Evolutionary conservation across 2,888 invertebrate genomes (phyloP), one percentile per base, ranked within the genome.

Genomic region (Griposia aprilina): DNA sequence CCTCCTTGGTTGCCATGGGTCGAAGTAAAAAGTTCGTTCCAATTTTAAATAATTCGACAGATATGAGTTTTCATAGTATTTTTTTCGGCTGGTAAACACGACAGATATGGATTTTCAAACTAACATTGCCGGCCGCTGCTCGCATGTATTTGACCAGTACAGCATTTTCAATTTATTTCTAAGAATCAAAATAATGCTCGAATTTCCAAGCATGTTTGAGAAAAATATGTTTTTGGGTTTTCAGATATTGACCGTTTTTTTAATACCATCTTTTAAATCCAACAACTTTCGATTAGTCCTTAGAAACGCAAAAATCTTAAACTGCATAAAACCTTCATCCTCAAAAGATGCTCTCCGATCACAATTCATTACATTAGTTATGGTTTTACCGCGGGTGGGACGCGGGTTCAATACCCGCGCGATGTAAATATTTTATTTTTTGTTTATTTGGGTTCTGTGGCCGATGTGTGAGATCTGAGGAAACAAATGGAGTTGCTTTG

Each of bases 391-490:
- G 76, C 76, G 82, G 65, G 26, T 23, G 72, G 69, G 74, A 57
- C 69, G 67, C 57, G 82, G 72, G 87, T 87, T 88, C 87, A 77
- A 74, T 77, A 88, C 78, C 87, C 89, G 82, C 15, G 23, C 67
- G 74, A 11, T 78, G 76, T 41, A n/a, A 60, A 69, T 69, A 59
- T 86, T 83, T 82, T 67, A 55, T 79, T 85, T 73, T 77, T 73
- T 77, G 74, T 77, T 84, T 76, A 70, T 80, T 88, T 86, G 76
- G 50, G 50, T 73, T 73, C 45, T 41, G 66, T 36, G 62, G 59
- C 50, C 81, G 81, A 55, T 66, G 66, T 74, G 65, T 70, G 76
- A 30, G 82, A 76, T 73, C 65, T 48, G 60, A 73, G 55, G 69
- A 73, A 86, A 82, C 60, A 82, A 76, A 86, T 69, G 71, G 59